Evolutionary conservation across 2,113 vertebrate genomes (phyloP).

Genomic region (Pseudopipra pipra): DNA sequence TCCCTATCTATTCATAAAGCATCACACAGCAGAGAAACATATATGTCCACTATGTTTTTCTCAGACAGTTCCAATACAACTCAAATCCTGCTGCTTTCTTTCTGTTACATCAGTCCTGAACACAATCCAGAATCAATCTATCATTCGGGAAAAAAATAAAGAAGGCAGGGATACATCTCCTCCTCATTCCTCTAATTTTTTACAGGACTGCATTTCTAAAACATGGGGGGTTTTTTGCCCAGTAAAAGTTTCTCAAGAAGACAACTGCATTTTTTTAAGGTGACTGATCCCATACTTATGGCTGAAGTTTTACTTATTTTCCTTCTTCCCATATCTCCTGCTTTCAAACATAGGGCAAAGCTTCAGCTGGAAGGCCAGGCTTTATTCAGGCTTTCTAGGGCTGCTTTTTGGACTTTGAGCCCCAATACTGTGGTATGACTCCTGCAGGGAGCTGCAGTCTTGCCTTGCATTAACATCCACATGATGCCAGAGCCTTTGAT

Average conservation of each 20-base stretch:
- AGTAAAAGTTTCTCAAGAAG: not conserved
- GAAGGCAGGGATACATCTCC: not conserved
- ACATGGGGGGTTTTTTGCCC: not conserved
- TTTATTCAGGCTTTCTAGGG: not conserved
- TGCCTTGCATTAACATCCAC: rapidly evolving
- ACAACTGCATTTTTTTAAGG: not conserved
- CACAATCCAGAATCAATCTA: not conserved
- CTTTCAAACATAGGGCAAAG: not conserved
- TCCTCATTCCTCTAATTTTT: not conserved
- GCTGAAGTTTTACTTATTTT: not conserved
- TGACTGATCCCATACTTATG: not conserved
- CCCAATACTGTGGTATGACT: rapidly evolving
- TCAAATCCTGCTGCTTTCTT: not conserved
- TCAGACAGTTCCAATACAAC: not conserved
- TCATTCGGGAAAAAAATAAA: not conserved
- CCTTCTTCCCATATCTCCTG: not conserved
- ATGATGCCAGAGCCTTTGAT: not conserved
- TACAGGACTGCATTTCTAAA: not conserved
- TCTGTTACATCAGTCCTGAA: rapidly evolving
- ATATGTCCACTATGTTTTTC: not conserved
- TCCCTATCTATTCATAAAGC: not conserved
- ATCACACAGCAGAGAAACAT: not conserved
- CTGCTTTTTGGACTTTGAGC: not conserved
- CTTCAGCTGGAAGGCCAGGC: not conserved
- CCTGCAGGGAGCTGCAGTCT: not conserved